Percentiles rank a stretch among this genome's conserved stretches.
Conservation (phyloP, 2,888 invertebrate genomes). For the Camptogramma bilineatum region DNA sequence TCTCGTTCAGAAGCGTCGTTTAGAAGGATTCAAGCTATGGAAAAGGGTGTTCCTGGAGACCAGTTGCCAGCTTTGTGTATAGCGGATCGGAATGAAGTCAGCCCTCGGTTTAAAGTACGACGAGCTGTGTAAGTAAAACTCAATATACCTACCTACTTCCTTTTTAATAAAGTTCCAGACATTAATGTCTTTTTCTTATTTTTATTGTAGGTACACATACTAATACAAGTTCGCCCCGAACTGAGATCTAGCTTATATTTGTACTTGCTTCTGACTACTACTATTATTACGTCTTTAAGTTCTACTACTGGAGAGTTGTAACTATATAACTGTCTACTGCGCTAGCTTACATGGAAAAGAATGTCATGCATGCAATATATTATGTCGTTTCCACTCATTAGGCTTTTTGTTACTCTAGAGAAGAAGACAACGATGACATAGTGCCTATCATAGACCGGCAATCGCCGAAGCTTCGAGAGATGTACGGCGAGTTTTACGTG, state of each 20-base stretch:
- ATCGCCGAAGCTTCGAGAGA: constrained; percentile 72
- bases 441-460: constrained; percentile 86
- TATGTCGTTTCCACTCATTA: too few species aligned
- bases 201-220: background rate
- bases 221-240: too few species aligned
- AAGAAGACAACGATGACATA: constrained; percentile 90
- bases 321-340: too few species aligned
- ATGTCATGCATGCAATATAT: too few species aligned
- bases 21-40: constrained; percentile 57
- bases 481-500: constrained; percentile 88
- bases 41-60: constrained; percentile 66
- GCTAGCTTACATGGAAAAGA: too few species aligned
- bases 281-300: too few species aligned
- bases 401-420: constrained; percentile 74
- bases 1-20: constrained; percentile 68
- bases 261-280: too few species aligned
- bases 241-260: too few species aligned
- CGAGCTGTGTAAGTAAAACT: constrained; percentile 71
- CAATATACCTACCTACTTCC: background rate
- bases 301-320: too few species aligned
- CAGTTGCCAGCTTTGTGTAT: constrained; percentile 61
- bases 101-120: constrained; percentile 68
- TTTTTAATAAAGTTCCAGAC: too few species aligned
- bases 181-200: background rate
- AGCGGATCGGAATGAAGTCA: constrained; percentile 67